A percentile compares a stretch with the other conserved stretches of the same genome.
Evolutionary conservation across 2,113 vertebrate genomes (phyloP).

Genomic region (Labeo catla): DNA sequence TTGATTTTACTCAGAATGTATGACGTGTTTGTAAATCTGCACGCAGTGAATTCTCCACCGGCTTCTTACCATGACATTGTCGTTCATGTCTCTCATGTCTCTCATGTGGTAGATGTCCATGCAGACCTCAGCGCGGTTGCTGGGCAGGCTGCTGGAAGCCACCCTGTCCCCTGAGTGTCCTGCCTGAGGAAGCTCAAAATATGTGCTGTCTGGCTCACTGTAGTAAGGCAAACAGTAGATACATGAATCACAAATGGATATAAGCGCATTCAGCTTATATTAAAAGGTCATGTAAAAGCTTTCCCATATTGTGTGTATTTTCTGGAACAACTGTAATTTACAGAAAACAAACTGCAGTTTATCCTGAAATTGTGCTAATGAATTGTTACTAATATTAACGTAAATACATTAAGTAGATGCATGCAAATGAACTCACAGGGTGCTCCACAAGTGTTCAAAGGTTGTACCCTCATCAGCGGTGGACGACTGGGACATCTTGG

Average conservation of each 20-base stretch:
- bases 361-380: neutral
- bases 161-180: constrained; percentile 71
- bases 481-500: constrained; percentile 89
- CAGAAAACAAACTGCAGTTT: neutral
- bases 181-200: constrained; percentile 88
- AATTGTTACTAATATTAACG: neutral
- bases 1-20: neutral
- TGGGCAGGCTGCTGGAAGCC: constrained; percentile 66
- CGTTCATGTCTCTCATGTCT: constrained; percentile 73
- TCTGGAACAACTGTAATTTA: neutral
- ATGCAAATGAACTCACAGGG: constrained; percentile 83
- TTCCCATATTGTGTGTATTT: neutral
- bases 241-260: neutral
- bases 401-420: neutral
- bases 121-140: constrained; percentile 77
- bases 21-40: neutral
- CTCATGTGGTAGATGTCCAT: constrained; percentile 93
- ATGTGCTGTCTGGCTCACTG: constrained; percentile 97
- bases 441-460: constrained; percentile 95
- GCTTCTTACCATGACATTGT: constrained; percentile 88
- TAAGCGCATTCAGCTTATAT: neutral
- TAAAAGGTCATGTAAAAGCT: neutral
- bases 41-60: neutral
- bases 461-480: constrained; percentile 86
- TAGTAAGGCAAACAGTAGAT: neutral